Percentiles rank a stretch among this genome's conserved stretches.
phyloP scores from a whole-genome alignment of 2,888 invertebrate genomes.

The Ormyrus labotus region DNA sequence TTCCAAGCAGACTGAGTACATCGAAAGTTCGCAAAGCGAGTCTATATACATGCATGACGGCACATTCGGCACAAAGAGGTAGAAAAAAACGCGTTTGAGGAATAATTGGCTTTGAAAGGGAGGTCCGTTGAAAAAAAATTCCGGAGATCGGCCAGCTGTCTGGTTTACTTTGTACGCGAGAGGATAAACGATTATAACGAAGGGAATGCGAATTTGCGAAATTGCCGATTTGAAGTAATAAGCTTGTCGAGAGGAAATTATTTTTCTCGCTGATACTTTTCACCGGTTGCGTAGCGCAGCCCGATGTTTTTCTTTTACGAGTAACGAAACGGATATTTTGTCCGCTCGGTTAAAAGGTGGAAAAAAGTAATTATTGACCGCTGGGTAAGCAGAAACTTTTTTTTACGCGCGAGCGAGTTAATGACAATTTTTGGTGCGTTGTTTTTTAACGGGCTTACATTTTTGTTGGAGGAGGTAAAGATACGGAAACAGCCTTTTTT shows the following conservation, averaged over 20 bases:
- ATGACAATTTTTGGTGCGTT: no score
- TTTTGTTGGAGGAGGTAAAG: no score
- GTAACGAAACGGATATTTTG: no score
- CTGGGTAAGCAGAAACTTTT: no score
- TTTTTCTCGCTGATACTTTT: no score
- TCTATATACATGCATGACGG: background rate
- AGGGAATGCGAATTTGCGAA: background rate
- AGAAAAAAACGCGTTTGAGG: slow-evolving; percentile 39
- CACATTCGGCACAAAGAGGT: background rate
- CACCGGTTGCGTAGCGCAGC: no score
- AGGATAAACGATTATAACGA: background rate
- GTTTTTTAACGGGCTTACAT: no score
- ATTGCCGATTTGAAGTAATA: slow-evolving; percentile 9
- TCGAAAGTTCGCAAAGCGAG: slow-evolving; percentile 8
- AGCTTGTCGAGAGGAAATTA: background rate
- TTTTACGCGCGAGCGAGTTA: no score
- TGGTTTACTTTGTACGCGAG: slow-evolving; percentile 15
- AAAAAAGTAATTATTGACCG: no score
- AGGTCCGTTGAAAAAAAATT: slow-evolving; percentile 23
- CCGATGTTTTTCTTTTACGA: background rate
- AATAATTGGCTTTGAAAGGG: slow-evolving; percentile 44
- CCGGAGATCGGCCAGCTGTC: background rate
- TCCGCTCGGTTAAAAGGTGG: no score
- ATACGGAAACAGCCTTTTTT: no score
- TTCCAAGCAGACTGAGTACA: slow-evolving; percentile 41